Base-by-base conservation (phyloP, 2,113 vertebrate genomes). In the Pteropus alecto region DNA sequence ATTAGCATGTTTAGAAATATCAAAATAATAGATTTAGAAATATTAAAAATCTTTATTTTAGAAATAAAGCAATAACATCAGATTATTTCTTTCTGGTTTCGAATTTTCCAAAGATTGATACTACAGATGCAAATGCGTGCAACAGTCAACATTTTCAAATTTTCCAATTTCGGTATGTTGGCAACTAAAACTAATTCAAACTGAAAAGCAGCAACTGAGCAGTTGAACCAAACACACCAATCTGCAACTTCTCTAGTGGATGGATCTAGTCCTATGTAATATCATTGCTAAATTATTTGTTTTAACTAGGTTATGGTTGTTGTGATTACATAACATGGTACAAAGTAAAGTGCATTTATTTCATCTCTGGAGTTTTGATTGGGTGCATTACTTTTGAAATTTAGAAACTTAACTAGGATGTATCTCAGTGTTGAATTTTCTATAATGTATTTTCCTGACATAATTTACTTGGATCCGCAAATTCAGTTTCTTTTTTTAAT, bases 301-400 rank as follows among this genome's bases (percentile, higher is more conserved):
- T 94, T 94, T 91, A 85, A 67, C 56, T 18, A 51, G 16, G 33
- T 76, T 22, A 14, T 82, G 48, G 14, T 91, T 38, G 67, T 91
- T 84, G 26, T 89, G 46, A 73, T 79, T 73, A 77, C 35, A 7
- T 84, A 93, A 84, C 51, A 33, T 21, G 3, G 65, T 73, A 71
- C 24, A 56, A 63, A 60, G 41, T 76, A 70, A 61, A 70, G 13
- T 84, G 21, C 33, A 43, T 68, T 78, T 78, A 56, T 81, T 89
- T 89, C 12, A 46, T 84, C 60, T 41, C 22, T 22, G 84, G 70
- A 85, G 33, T 95, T 84, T 91, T 94, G 22, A 82, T 92, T 70
- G 26, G 48, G 28, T 76, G 13, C 76, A 76, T 87, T 82, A 60
- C 91, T 94, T 96, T 87, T 77, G 11, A 88, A 92, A 71, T 94